These are phyloP conservation scores for Brachyptera putata DNA, from an alignment of 2,888 invertebrate genomes.

Conservation along the genomic window DNA sequence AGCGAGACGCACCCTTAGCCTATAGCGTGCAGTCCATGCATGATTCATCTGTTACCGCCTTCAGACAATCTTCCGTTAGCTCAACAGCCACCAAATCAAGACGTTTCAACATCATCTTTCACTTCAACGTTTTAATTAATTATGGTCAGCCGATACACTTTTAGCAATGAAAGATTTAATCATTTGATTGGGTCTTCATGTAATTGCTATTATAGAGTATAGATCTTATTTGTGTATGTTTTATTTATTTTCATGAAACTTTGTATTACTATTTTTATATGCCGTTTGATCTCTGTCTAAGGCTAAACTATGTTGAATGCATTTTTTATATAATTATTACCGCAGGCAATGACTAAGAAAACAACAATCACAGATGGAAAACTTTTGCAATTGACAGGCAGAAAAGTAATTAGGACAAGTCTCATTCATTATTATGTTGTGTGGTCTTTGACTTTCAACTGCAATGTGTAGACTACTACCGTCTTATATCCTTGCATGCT, in stretches of 20 bases:
- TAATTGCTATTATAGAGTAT: neutral
- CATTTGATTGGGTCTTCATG: conserved; percentile 9
- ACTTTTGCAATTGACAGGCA: conserved; percentile 21
- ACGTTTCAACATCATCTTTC: neutral
- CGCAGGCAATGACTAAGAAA: neutral
- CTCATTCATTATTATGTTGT: conserved; percentile 11
- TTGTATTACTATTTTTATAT: too few relatives aligned
- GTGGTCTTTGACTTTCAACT: conserved; percentile 13
- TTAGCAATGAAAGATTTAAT: conserved; percentile 8
- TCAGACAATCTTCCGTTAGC: too few relatives aligned
- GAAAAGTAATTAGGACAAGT: conserved; percentile 20
- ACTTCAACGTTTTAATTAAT: neutral
- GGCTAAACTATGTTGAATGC: conserved; percentile 12
- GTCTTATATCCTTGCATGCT: neutral
- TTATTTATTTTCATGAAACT: conserved; percentile 8
- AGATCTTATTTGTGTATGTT: too few relatives aligned
- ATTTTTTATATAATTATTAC: conserved; percentile 13
- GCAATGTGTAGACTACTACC: neutral
- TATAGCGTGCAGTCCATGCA: too few relatives aligned
- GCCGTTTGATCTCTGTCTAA: neutral
- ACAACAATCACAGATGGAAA: conserved; percentile 21
- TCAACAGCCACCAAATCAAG: neutral
- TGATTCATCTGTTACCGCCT: too few relatives aligned
- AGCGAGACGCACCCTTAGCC: too few relatives aligned
- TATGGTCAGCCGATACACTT: neutral